These are phyloP conservation scores for Drosophila heteroneura DNA, from an alignment of 2,888 invertebrate genomes.

Conservation along the genomic window DNA sequence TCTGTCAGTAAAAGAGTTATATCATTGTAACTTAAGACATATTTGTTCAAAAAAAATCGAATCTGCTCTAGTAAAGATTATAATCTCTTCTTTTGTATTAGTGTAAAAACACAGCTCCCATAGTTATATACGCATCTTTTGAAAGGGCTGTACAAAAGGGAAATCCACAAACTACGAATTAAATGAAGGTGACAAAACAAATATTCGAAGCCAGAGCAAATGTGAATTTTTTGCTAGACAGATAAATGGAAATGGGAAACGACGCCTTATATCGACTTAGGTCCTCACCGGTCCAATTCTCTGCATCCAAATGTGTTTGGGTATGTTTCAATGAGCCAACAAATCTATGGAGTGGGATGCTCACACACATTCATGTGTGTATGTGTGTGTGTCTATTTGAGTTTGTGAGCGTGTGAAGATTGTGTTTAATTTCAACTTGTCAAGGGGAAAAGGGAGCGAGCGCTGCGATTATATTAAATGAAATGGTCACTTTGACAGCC, in stretches of 20 bases:
- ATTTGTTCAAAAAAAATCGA: not conserved
- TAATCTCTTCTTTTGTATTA: not conserved
- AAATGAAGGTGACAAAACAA: conserved; percentile 56
- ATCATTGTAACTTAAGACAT: not conserved
- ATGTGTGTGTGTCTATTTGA: not conserved
- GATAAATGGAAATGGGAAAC: conserved; percentile 35
- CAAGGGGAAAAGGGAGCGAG: conserved; percentile 27
- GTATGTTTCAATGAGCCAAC: conserved; percentile 42
- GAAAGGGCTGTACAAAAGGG: conserved; percentile 17
- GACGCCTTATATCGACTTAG: conserved; percentile 25
- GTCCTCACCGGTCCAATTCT: conserved; percentile 6
- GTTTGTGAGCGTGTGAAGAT: conserved; percentile 41
- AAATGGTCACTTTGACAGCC: conserved; percentile 74
- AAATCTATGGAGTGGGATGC: conserved; percentile 28
- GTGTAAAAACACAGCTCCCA: conserved; percentile 10
- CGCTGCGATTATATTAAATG: conserved; percentile 57
- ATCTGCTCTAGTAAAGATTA: not conserved
- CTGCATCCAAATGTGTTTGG: conserved; percentile 3
- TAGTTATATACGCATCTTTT: not conserved
- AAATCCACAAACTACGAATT: conserved; percentile 31
- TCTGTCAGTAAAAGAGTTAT: not conserved
- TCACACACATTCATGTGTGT: not conserved
- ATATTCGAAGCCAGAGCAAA: conserved; percentile 38
- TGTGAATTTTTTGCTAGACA: conserved; percentile 31
- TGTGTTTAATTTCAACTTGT: conserved; percentile 71